phyloP scores from a whole-genome alignment of 2,888 invertebrate genomes.

The Aporophyla lueneburgensis region DNA sequence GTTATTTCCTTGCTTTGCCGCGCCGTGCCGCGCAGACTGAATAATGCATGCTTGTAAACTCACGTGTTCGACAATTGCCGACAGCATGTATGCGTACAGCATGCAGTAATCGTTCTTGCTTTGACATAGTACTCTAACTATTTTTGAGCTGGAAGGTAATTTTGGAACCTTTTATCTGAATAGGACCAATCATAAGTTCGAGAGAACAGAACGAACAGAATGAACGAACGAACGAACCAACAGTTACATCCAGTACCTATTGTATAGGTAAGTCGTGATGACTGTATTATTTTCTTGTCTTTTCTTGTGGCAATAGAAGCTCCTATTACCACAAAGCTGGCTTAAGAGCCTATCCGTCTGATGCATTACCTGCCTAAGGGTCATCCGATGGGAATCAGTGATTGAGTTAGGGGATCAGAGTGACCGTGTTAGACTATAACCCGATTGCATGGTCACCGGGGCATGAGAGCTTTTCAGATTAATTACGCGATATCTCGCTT shows the following conservation, averaged over 20 bases:
- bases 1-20: slow-evolving; percentile 51
- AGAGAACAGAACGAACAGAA: too few species aligned
- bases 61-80: slow-evolving; percentile 38
- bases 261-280: not conserved
- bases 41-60: slow-evolving; percentile 59
- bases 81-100: slow-evolving; percentile 6
- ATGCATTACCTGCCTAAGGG: slow-evolving; percentile 32
- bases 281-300: not conserved
- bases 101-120: not conserved
- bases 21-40: slow-evolving; percentile 31
- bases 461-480: slow-evolving; percentile 47
- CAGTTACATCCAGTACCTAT: not conserved
- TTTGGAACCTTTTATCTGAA: not conserved
- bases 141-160: not conserved
- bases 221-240: too few species aligned
- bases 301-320: slow-evolving; percentile 1
- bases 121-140: slow-evolving; percentile 3
- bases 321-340: not conserved
- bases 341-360: slow-evolving; percentile 15
- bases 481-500: slow-evolving; percentile 45
- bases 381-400: slow-evolving; percentile 1
- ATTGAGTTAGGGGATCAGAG: slow-evolving; percentile 40
- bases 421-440: slow-evolving; percentile 24
- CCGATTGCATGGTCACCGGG: slow-evolving; percentile 21
- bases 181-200: not conserved